Base-by-base conservation (phyloP, 1,140 invertebrate species). In the Platorchestia sp. region DNA sequence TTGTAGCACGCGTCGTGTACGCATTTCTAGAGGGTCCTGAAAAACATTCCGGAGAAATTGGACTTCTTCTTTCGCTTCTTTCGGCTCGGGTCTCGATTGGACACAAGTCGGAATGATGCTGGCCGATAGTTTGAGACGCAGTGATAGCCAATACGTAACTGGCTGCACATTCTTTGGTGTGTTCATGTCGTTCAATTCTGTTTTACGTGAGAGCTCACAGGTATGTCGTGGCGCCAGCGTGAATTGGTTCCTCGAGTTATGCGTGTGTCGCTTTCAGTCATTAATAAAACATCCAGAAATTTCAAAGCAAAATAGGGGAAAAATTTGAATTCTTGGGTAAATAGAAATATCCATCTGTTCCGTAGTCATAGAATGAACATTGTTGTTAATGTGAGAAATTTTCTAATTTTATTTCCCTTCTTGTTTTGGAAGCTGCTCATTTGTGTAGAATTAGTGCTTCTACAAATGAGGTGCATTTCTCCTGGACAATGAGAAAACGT, bases 1-100 rank as follows among this genome's bases (percentile, higher is more conserved):
- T 93, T 93, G 91, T 40, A 40, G 91, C 10, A 40, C 40, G 6
- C 45, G 44, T 47, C 91, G 91, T 93, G 44, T 44, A 93, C 91
- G 91, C 91, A 44, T 41, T 41, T 45, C 91, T 75, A 16, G 44
- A 93, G 40, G 91, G 44, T 44, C 36, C 40, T 44, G 36, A 42
- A 45, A 93, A 93, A 93, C 91, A 93, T 45, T 93, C 45, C 41
- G 6, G 43, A 42, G 40, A 44, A 93, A 93, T 93, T 93, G 91
- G 43, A 40, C 45, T 44, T 40, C 43, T 44, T 75, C 45, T 93
- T 44, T 93, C 41, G 22, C 10, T 90, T 42, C 41, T 42, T 43
- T 90, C 87, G 0, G 27, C 59, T 27, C 22, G 87, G 44, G 87
- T 42, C 86, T 43, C 41, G 87, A 90, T 90, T 43, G 87, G 44